A percentile compares a stretch with the other conserved stretches of the same genome.
These are phyloP conservation scores for Mystacornis crossleyi DNA, from an alignment of 2,113 vertebrate species.

Conservation along the genomic window DNA sequence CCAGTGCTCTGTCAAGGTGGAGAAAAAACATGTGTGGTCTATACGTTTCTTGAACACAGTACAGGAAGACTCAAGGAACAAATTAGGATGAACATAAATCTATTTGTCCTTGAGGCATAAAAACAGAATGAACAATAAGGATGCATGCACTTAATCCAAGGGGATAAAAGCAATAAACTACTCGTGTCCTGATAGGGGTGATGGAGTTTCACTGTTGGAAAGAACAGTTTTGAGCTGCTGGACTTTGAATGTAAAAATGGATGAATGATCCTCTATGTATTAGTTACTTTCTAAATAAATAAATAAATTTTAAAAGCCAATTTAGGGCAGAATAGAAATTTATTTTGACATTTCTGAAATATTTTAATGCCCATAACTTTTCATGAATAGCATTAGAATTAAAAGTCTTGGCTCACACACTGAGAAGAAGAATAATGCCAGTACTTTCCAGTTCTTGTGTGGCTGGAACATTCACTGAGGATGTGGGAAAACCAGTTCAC, in stretches of 20 bases:
- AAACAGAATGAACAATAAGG: background rate
- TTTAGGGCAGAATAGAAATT: background rate
- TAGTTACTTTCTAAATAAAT: background rate
- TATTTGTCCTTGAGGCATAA: background rate
- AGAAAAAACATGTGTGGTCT: background rate
- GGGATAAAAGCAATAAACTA: background rate
- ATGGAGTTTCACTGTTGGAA: background rate
- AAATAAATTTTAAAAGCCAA: fast-evolving
- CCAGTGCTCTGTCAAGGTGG: background rate
- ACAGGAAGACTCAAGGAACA: background rate
- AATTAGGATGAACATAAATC: background rate
- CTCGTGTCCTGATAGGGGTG: background rate
- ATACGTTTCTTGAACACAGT: background rate
- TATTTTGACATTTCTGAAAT: background rate
- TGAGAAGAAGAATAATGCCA: background rate
- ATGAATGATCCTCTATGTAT: background rate
- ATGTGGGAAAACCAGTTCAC: conserved; percentile 36
- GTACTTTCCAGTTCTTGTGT: background rate
- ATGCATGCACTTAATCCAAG: background rate
- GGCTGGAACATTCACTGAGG: background rate
- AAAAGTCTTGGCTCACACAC: background rate
- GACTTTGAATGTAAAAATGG: background rate
- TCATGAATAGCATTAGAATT: background rate
- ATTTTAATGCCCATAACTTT: background rate
- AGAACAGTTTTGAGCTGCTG: background rate